Evolutionary conservation across 2,797 vertebrate species (phyloP).

Genomic region (Apodemus agrarius): DNA sequence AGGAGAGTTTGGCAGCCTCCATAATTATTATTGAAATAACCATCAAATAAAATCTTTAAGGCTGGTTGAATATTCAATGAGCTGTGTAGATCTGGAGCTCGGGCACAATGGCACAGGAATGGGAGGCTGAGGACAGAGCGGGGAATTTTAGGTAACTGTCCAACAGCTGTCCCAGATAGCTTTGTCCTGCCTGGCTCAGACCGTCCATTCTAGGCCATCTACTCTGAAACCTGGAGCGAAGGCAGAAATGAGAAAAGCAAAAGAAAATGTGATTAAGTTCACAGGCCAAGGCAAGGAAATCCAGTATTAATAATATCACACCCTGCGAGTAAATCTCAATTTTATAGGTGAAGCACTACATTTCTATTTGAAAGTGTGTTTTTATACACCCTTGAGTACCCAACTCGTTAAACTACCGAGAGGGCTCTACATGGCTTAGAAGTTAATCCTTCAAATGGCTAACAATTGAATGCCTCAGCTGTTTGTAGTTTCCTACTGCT

Average conservation of each 20-base stretch:
- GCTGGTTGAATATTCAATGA: conserved; percentile 78
- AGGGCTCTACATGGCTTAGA: conserved; percentile 90
- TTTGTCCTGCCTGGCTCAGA: conserved; percentile 55
- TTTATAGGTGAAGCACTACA: conserved; percentile 89
- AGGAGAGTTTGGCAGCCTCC: conserved; percentile 70
- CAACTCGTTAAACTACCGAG: conserved; percentile 89
- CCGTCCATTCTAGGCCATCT: conserved; percentile 62
- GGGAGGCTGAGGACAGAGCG: conserved; percentile 47
- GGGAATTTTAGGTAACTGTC: conserved; percentile 19
- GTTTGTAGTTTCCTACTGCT: conserved; percentile 87
- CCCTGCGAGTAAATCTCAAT: conserved; percentile 87
- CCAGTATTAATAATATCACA: conserved; percentile 88
- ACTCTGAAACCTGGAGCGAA: conserved; percentile 71
- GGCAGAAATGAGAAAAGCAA: conserved; percentile 68
- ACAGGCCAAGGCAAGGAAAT: conserved; percentile 82
- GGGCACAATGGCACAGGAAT: conserved; percentile 42
- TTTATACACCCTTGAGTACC: conserved; percentile 89
- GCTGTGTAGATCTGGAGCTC: conserved; percentile 72
- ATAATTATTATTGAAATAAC: conserved; percentile 81
- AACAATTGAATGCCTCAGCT: conserved; percentile 89
- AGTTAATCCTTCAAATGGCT: conserved; percentile 91
- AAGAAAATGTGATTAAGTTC: conserved; percentile 85
- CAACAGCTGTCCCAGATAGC: conserved; percentile 61
- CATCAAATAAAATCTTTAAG: conserved; percentile 81
- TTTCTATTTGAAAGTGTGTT: conserved; percentile 89